Evolutionary conservation across 1,140 invertebrate genomes (phyloP).

Genomic region (Lordiphosa mommai): DNA sequence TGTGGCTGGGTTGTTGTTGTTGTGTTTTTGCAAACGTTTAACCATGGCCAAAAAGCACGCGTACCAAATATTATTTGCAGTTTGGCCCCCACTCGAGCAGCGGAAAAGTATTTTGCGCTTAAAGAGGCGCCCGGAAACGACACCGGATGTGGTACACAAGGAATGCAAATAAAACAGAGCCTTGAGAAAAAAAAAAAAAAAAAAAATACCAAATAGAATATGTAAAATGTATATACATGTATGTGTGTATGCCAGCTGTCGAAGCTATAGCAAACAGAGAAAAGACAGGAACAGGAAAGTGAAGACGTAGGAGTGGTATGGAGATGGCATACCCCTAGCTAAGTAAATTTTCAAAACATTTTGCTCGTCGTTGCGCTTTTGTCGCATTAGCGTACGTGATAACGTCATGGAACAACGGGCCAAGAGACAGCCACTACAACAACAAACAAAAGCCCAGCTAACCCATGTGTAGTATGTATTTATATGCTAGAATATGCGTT

Average conservation of each 20-base stretch:
- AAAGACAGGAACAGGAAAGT: background rate
- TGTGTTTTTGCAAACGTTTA: conserved; percentile 19
- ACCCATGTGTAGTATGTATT: conserved; percentile 21
- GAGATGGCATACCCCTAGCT: conserved; percentile 42
- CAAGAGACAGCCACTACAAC: conserved; percentile 1
- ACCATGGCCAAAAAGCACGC: conserved; percentile 61
- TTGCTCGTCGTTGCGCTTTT: conserved; percentile 73
- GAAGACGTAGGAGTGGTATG: background rate
- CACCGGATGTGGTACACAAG: conserved; percentile 65
- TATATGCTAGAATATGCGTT: conserved; percentile 15
- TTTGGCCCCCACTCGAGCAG: conserved; percentile 26
- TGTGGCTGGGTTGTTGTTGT: conserved; percentile 44
- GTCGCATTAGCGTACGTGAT: conserved; percentile 78
- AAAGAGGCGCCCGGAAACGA: conserved; percentile 64
- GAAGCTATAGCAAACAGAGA: conserved; percentile 21
- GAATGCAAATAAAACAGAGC: conserved; percentile 61
- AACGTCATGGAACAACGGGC: conserved; percentile 42
- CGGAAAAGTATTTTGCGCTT: conserved; percentile 73
- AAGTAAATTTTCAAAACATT: conserved; percentile 75
- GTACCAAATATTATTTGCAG: conserved; percentile 66
- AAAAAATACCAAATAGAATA: conserved; percentile 9
- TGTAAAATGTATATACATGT: conserved; percentile 8
- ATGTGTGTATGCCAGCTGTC: conserved; percentile 17
- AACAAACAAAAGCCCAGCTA: conserved; percentile 26
- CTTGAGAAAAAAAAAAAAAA: conserved; percentile 27